phyloP scores from a whole-genome alignment of 2,113 vertebrate genomes.

The Entelurus aequoreus region DNA sequence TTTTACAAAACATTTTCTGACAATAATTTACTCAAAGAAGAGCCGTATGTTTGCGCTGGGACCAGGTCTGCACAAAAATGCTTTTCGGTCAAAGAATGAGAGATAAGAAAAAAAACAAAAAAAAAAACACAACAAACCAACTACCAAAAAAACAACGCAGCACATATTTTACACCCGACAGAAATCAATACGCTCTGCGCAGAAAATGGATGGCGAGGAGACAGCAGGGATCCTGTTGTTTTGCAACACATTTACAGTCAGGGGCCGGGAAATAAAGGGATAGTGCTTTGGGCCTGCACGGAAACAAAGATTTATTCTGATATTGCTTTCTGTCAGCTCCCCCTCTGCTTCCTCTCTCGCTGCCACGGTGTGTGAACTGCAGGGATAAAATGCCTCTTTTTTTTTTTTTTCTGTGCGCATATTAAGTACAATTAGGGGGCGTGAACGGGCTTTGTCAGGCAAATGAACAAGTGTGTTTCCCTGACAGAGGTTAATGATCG shows the following conservation, averaged over 20 bases:
- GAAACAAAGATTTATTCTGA: constrained; percentile 33
- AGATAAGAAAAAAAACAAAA: constrained; percentile 13
- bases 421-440: constrained; percentile 53
- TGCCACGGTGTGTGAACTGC: constrained; percentile 5
- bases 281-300: constrained; percentile 25
- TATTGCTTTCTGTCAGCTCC: constrained; percentile 47
- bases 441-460: constrained; percentile 41
- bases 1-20: constrained; percentile 82
- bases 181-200: constrained; percentile 49
- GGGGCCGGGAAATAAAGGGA: constrained; percentile 16
- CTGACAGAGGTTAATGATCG: constrained; percentile 61
- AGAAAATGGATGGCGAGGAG: constrained; percentile 48
- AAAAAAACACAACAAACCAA: constrained; percentile 61
- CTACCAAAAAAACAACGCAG: constrained; percentile 67
- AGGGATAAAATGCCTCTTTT: constrained; percentile 25
- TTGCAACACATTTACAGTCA: constrained; percentile 26
- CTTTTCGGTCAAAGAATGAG: constrained; percentile 57
- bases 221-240: constrained; percentile 36
- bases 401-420: constrained; percentile 34
- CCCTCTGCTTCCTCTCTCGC: constrained; percentile 18
- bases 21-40: constrained; percentile 80
- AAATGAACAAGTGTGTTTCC: constrained; percentile 46
- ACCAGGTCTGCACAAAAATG: constrained; percentile 72
- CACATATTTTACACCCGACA: constrained; percentile 73
- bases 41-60: constrained; percentile 74